A percentile compares a stretch with the other conserved stretches of the same genome.
Conservation (phyloP, 2,797 vertebrate species). For the Molothrus ater region DNA sequence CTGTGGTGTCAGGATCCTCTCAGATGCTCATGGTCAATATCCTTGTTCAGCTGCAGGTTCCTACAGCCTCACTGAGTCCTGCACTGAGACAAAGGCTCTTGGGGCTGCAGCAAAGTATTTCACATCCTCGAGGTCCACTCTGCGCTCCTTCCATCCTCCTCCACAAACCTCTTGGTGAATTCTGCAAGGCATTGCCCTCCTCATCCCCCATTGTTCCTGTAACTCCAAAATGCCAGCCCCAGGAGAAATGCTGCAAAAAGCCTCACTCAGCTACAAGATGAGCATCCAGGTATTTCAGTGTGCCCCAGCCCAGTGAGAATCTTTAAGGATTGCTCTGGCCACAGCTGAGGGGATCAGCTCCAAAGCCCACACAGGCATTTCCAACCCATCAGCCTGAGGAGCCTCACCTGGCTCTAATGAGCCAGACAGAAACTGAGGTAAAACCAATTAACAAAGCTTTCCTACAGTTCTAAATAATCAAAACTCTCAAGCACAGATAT, state of each 20-base stretch:
- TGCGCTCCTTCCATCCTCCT: not conserved
- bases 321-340: not conserved
- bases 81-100: not conserved
- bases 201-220: no score
- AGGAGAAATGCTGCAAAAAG: not conserved
- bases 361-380: not conserved
- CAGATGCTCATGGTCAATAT: rapidly evolving
- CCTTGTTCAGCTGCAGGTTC: not conserved
- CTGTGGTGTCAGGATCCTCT: not conserved
- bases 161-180: not conserved
- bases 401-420: not conserved
- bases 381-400: rapidly evolving
- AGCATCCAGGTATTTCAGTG: not conserved
- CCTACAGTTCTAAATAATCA: not conserved
- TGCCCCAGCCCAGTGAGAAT: not conserved
- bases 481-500: not conserved
- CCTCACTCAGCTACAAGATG: not conserved
- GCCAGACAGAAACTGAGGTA: not conserved
- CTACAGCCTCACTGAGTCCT: not conserved
- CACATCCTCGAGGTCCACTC: rapidly evolving
- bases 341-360: not conserved
- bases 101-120: no score
- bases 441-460: not conserved
- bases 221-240: not conserved
- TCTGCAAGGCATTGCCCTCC: not conserved